phyloP scores from a whole-genome alignment of 1,140 invertebrate species.

The Neoseiulus cucumeris region DNA sequence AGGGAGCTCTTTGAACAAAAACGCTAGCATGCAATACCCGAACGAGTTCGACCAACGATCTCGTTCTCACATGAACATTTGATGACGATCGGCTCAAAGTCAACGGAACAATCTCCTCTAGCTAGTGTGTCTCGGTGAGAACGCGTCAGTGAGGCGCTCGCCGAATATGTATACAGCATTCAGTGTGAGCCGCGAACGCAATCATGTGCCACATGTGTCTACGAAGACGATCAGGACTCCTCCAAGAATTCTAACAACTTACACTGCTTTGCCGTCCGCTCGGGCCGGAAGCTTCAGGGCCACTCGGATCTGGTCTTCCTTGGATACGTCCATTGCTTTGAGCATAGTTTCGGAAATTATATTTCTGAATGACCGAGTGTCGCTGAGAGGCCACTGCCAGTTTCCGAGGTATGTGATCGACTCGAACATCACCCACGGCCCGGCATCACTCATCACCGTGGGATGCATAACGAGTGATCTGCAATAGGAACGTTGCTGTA shows the following conservation, averaged over 20 bases:
- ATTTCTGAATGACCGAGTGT: neutral
- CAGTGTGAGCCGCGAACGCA: no score
- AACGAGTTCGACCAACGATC: no score
- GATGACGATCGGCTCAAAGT: no score
- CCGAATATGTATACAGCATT: no score
- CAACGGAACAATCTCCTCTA: no score
- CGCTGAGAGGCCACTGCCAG: neutral
- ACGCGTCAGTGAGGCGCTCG: no score
- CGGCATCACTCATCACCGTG: neutral
- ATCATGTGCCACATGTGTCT: no score
- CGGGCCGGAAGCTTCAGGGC: neutral
- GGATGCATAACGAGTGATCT: slow-evolving; percentile 8
- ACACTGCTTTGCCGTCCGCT: neutral
- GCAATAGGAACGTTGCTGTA: neutral
- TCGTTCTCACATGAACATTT: no score
- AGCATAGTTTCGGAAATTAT: neutral
- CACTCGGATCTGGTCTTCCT: neutral
- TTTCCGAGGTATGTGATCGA: slow-evolving; percentile 7
- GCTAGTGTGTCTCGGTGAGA: no score
- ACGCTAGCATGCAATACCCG: no score
- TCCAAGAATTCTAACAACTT: neutral
- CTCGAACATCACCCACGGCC: slow-evolving; percentile 4
- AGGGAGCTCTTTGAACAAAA: no score
- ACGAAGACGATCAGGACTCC: no score
- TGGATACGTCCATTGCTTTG: neutral